Evolutionary conservation across 2,797 vertebrate species (phyloP).

Genomic region (Chelonia mydas): DNA sequence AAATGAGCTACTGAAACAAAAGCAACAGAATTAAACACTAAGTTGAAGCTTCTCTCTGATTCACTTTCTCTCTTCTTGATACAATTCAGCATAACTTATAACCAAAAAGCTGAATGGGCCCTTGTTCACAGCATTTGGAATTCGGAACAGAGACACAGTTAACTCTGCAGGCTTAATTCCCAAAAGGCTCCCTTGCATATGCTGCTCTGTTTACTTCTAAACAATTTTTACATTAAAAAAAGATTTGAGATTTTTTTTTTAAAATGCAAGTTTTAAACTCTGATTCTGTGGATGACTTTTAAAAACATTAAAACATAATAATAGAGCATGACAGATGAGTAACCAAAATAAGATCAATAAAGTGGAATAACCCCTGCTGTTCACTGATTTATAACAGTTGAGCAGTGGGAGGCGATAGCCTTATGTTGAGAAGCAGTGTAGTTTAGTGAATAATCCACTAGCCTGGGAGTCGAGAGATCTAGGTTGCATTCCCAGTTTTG

Average conservation of each 20-base stretch:
- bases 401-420: background rate
- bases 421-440: background rate
- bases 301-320: background rate
- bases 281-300: background rate
- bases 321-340: background rate
- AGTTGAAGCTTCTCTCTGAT: conserved; percentile 49
- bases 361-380: background rate
- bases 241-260: background rate
- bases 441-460: conserved; percentile 5
- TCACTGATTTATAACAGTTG: background rate
- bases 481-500: conserved; percentile 3
- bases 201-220: conserved; percentile 14
- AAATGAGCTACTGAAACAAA: conserved; percentile 53
- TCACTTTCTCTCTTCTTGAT: conserved; percentile 61
- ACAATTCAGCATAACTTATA: conserved; percentile 65
- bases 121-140: conserved; percentile 69
- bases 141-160: conserved; percentile 69
- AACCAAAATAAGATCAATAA: conserved; percentile 7
- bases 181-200: conserved; percentile 46
- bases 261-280: conserved; percentile 4
- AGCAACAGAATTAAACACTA: background rate
- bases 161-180: conserved; percentile 60
- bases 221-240: conserved; percentile 17
- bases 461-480: conserved; percentile 4
- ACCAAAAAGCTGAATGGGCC: conserved; percentile 70